Percentiles rank a stretch among this genome's conserved stretches.
Conservation (phyloP, 2,113 vertebrate species). For the Halichoeres trimaculatus region DNA sequence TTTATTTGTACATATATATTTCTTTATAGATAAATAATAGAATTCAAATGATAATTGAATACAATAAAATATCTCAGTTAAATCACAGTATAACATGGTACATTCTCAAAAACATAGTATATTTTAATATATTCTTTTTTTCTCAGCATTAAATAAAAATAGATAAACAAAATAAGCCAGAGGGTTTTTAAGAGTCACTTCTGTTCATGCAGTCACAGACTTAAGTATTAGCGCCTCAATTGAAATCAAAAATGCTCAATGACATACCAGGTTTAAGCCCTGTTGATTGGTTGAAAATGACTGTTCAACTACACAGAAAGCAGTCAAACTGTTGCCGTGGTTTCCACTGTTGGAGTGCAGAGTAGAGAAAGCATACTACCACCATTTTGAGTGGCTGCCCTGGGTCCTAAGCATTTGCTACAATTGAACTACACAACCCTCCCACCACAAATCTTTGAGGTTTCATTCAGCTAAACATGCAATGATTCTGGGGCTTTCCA, state of each 20-base stretch:
- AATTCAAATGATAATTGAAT: conserved; percentile 84
- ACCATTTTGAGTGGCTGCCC: conserved; percentile 62
- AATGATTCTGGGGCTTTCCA: conserved; percentile 67
- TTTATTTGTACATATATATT: conserved; percentile 85
- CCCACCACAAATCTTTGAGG: conserved; percentile 72
- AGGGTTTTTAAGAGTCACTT: conserved; percentile 82
- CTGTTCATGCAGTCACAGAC: conserved; percentile 88
- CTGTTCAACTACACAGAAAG: conserved; percentile 64
- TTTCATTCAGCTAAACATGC: conserved; percentile 81
- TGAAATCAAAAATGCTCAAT: conserved; percentile 76
- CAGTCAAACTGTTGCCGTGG: conserved; percentile 61
- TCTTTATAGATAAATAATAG: conserved; percentile 86
- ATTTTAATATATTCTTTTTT: conserved; percentile 84
- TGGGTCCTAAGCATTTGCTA: conserved; percentile 74
- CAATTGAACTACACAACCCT: conserved; percentile 69
- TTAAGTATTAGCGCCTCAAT: conserved; percentile 83
- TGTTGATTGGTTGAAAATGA: conserved; percentile 71
- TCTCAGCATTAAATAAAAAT: conserved; percentile 77
- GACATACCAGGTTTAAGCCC: conserved; percentile 80
- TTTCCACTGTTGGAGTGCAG: conserved; percentile 62
- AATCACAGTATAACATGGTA: conserved; percentile 89
- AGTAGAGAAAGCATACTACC: conserved; percentile 47
- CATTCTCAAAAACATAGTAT: conserved; percentile 88
- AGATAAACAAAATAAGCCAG: conserved; percentile 79
- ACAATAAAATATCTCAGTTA: conserved; percentile 87